Base-by-base conservation (phyloP, 1,140 invertebrate species). In the Oryctes rhinoceros region DNA sequence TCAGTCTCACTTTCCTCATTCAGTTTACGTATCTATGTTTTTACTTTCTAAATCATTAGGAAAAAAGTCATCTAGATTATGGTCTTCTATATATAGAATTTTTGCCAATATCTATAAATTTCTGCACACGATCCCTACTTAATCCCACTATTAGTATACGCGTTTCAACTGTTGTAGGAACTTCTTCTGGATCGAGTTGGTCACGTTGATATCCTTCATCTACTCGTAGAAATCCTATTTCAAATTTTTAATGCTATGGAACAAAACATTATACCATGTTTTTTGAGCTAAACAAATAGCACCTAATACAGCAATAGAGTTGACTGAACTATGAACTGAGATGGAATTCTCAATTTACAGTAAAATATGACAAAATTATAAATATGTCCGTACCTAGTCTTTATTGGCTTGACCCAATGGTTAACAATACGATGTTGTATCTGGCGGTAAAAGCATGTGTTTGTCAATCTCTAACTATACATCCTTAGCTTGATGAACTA, bases 311-410 rank as follows among this genome's bases (percentile, higher is more conserved):
- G 11, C 35, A 35, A 71, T 71, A 35, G 20, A 35, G 10, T 71
- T 71, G 7, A 24, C 35, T 35, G 24, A 37, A 30, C 37, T 37
- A 35, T 71, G 24, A 71, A 37, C 13, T 10, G 65, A 35, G 11
- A 37, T 24, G 9, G 35, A 30, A 71, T 9, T 71, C 20, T 71
- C 65, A 35, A 71, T 5, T 35, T 35, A 30, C 3, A 15, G n/a
- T n/a, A 59, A 78, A 78, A 59, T 59, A 59, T 78, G 20, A 30
- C 18, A 30, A 30, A 78, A 24, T 53, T 59, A 4, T 49, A 59
- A 59, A 53, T 30, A 30, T 18, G 47, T 53, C 48, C 4, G 13
- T 78, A 78, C 13, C 9, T n/a, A 37, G 49, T 59, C 35, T 49
- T 78, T 10, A 78, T 30, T 30, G 24, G 24, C 24, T 30, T 30